phyloP scores from a whole-genome alignment of 2,797 vertebrate genomes.

The Cossypha heuglini region DNA sequence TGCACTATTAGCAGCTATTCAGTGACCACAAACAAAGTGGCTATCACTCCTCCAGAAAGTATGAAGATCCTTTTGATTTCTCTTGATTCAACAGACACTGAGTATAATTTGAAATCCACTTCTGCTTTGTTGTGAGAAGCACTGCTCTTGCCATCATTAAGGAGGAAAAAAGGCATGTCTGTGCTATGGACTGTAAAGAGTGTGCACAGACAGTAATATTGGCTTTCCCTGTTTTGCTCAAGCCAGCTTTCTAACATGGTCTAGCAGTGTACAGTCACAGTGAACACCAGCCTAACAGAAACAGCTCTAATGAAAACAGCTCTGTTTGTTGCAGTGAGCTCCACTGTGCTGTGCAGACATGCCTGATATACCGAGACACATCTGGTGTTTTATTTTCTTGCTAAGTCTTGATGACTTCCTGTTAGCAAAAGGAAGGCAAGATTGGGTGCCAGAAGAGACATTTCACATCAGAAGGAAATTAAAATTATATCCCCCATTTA shows the following conservation, averaged over 20 bases:
- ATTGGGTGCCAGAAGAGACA: slow-evolving; percentile 36
- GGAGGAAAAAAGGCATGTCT: not conserved
- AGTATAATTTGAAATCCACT: not conserved
- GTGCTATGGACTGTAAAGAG: not conserved
- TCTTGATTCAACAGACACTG: not conserved
- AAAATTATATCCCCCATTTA: slow-evolving; percentile 15
- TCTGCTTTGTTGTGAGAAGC: not conserved
- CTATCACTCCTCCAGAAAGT: not conserved
- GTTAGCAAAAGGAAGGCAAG: slow-evolving; percentile 33
- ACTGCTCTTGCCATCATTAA: not conserved
- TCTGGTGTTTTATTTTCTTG: slow-evolving; percentile 56
- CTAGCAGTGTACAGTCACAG: not conserved
- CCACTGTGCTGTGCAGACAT: not conserved
- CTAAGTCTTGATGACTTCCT: slow-evolving; percentile 47
- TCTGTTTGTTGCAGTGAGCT: not conserved
- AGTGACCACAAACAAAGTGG: not conserved
- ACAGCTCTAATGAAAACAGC: not conserved
- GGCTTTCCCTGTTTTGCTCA: not conserved
- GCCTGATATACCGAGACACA: slow-evolving; percentile 19
- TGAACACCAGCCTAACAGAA: not conserved
- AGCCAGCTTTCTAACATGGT: not conserved
- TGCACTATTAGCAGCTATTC: not conserved
- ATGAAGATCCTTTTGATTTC: not conserved
- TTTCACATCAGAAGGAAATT: slow-evolving; percentile 36
- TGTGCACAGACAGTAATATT: not conserved